Evolutionary conservation across 2,113 vertebrate genomes (phyloP).

Genomic region (Carollia perspicillata): DNA sequence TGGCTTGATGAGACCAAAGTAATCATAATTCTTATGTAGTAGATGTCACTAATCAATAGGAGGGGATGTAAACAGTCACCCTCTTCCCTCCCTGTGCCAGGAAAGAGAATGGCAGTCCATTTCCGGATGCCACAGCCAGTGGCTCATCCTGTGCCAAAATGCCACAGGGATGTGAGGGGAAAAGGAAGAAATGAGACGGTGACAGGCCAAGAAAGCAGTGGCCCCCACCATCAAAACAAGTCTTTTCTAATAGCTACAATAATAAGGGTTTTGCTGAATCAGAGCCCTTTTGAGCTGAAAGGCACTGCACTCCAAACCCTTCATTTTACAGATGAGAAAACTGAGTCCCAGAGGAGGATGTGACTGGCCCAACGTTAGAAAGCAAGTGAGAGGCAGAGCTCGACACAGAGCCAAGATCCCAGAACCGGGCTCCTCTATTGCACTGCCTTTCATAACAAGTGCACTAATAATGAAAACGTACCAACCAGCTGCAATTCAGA

Average conservation of each 20-base stretch:
- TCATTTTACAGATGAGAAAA: neutral
- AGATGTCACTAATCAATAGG: slow-evolving; percentile 74
- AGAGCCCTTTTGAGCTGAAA: neutral
- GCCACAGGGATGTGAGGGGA: slow-evolving; percentile 51
- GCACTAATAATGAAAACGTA: neutral
- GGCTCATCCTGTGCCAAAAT: slow-evolving; percentile 70
- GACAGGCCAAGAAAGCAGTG: neutral
- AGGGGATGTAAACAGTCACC: slow-evolving; percentile 68
- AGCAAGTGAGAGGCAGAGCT: neutral
- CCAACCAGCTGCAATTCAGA: neutral
- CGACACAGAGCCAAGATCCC: neutral
- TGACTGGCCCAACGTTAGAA: neutral
- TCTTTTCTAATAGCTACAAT: neutral
- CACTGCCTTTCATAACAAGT: neutral
- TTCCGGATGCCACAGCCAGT: slow-evolving; percentile 71
- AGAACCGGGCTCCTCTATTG: accelerated
- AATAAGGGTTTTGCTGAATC: neutral
- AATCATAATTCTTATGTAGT: slow-evolving; percentile 68
- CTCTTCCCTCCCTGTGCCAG: slow-evolving; percentile 59
- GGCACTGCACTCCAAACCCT: neutral
- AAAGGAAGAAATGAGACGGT: slow-evolving; percentile 41
- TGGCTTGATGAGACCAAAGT: slow-evolving; percentile 44
- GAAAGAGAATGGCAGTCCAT: slow-evolving; percentile 72
- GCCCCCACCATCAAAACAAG: neutral
- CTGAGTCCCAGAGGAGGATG: neutral